Evolutionary conservation across 2,797 vertebrate genomes (phyloP).

Genomic region (Sebastes steindachneri): DNA sequence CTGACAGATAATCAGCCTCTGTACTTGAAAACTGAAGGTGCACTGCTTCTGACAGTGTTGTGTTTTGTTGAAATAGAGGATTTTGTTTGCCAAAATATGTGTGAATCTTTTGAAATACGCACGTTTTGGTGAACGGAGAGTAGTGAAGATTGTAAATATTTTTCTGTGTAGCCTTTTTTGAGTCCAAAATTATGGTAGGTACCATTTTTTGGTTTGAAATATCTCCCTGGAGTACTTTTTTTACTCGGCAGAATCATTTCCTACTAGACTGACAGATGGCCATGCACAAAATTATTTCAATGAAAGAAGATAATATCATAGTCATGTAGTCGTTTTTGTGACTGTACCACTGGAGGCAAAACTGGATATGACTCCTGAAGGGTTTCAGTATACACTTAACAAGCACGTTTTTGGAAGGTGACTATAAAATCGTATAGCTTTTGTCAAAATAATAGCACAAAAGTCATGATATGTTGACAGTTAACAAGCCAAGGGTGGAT

Average conservation of each 20-base stretch:
- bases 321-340: not conserved
- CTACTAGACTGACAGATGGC: not conserved
- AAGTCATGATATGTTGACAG: not conserved
- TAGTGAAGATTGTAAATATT: not conserved
- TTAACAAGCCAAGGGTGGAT: not conserved
- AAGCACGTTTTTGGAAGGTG: not conserved
- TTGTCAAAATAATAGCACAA: not conserved
- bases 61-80: not conserved
- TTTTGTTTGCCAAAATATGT: not conserved
- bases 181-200: not conserved
- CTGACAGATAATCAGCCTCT: slow-evolving; percentile 7
- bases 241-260: not conserved
- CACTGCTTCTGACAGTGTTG: not conserved
- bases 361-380: not conserved
- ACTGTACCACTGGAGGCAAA: not conserved
- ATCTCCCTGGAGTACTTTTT: not conserved
- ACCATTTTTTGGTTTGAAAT: not conserved
- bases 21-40: slow-evolving; percentile 1
- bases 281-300: not conserved
- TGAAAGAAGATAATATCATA: not conserved
- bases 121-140: not conserved
- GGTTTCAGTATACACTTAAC: not conserved
- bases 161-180: not conserved
- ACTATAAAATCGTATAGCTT: not conserved
- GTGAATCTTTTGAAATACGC: not conserved